A percentile compares a stretch with the other conserved stretches of the same genome.
Evolutionary conservation across 2,888 invertebrate species (phyloP).

Genomic region (Eupeodes luniger): DNA sequence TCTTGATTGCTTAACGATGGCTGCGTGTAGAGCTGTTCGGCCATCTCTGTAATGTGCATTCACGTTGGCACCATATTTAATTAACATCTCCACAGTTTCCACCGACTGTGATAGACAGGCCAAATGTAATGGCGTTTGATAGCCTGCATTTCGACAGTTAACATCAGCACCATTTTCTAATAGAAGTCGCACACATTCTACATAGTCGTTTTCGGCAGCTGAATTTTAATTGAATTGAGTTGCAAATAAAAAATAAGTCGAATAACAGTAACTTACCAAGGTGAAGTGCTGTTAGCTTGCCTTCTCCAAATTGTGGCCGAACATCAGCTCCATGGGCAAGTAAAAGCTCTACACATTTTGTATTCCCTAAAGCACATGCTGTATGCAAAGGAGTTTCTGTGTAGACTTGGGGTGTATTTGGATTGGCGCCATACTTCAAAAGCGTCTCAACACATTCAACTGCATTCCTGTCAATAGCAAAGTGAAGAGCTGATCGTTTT

Average conservation of each 20-base stretch:
- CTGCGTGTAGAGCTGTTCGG: slow-evolving; percentile 91
- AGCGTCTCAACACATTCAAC: slow-evolving; percentile 90
- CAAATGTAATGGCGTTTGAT: slow-evolving; percentile 93
- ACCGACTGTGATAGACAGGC: slow-evolving; percentile 92
- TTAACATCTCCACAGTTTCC: slow-evolving; percentile 90
- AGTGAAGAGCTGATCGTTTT: slow-evolving; percentile 91
- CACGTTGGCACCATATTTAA: slow-evolving; percentile 87
- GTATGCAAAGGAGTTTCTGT: slow-evolving; percentile 94
- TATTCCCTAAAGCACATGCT: slow-evolving; percentile 90
- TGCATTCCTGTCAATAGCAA: slow-evolving; percentile 91
- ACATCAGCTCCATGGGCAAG: slow-evolving; percentile 92
- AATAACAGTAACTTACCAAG: slow-evolving; percentile 83
- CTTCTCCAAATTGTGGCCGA: slow-evolving; percentile 89
- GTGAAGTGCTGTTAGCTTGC: slow-evolving; percentile 92
- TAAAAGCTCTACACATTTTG: slow-evolving; percentile 89
- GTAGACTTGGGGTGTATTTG: slow-evolving; percentile 93
- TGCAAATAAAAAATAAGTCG: background rate
- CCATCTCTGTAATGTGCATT: slow-evolving; percentile 90
- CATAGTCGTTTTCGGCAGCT: slow-evolving; percentile 94
- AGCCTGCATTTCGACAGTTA: slow-evolving; percentile 90
- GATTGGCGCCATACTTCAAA: slow-evolving; percentile 90
- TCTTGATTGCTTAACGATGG: slow-evolving; percentile 90
- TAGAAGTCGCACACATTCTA: slow-evolving; percentile 89
- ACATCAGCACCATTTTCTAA: slow-evolving; percentile 90
- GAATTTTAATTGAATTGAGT: background rate